phyloP scores from a whole-genome alignment of 37 sponge, comb jelly and placozoan species.

The Amphimedon queenslandica region DNA sequence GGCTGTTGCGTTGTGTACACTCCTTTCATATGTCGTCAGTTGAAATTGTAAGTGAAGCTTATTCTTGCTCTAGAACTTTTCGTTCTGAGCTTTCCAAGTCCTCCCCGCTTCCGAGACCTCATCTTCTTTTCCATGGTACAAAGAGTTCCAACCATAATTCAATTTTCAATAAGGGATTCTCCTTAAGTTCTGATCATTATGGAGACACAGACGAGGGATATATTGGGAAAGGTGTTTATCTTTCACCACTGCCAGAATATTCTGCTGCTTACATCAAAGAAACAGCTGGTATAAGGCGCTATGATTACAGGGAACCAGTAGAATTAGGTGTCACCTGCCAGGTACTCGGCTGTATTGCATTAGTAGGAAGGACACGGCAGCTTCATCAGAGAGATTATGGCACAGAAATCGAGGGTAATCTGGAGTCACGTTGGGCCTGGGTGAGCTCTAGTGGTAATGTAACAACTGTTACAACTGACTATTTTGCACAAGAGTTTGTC shows the following conservation, averaged over 20 bases:
- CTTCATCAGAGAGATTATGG: not conserved
- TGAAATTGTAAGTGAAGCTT: not conserved
- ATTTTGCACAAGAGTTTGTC: constrained; percentile 1
- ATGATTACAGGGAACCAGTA: not conserved
- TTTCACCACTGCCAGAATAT: constrained; percentile 3
- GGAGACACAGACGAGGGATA: constrained; percentile 19
- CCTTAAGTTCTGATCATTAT: not conserved
- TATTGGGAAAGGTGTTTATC: constrained; percentile 15
- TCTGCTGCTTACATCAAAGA: constrained; percentile 14
- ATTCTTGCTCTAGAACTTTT: not conserved
- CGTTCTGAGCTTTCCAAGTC: not conserved
- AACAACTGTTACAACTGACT: not conserved
- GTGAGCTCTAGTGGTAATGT: not conserved
- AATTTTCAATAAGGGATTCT: constrained; percentile 3
- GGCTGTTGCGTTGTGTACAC: not conserved
- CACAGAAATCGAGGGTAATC: not conserved
- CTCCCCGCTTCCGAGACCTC: not conserved
- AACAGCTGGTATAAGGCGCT: not conserved
- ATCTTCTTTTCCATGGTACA: constrained; percentile 13
- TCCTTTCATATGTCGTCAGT: not conserved
- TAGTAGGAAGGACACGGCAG: not conserved
- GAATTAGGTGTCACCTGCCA: not conserved
- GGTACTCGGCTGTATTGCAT: constrained; percentile 4
- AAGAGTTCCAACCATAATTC: not conserved
- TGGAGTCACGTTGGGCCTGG: constrained; percentile 14